Conservation (phyloP, 2,113 vertebrate species). For the Ursus arctos region DNA sequence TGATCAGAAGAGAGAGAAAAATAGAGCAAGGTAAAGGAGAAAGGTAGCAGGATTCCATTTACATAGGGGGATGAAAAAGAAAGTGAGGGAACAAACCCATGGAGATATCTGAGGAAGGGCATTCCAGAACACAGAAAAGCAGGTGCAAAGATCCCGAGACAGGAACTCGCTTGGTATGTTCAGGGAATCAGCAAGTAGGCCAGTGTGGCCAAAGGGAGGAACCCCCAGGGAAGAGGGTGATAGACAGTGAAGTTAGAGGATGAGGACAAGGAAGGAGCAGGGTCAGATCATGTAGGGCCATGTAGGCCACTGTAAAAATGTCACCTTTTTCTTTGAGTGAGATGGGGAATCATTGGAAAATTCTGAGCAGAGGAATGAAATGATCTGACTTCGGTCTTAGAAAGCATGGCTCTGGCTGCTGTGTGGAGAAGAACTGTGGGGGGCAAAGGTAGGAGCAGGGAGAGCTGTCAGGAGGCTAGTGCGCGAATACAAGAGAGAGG, state of each 20-base stretch:
- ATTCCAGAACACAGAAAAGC: conserved; percentile 21
- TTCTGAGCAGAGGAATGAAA: neutral
- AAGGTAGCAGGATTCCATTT: neutral
- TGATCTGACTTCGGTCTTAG: neutral
- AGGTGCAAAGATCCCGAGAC: neutral
- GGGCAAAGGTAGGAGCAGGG: neutral
- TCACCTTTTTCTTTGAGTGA: neutral
- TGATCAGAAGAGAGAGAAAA: conserved; percentile 33
- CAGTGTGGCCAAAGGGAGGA: neutral
- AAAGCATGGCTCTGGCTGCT: neutral
- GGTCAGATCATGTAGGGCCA: neutral
- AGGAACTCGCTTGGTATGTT: neutral
- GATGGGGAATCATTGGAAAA: neutral
- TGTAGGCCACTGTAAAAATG: neutral
- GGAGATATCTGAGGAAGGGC: neutral
- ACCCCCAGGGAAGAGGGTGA: neutral
- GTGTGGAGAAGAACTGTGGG: neutral
- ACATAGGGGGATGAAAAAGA: neutral
- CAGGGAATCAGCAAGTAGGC: neutral
- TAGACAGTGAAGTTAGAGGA: neutral
- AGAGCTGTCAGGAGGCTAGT: neutral
- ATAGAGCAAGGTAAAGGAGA: neutral
- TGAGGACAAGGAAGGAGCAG: neutral
- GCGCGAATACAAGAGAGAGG: neutral
- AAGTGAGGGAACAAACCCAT: neutral